Evolutionary conservation across 30 jellyfish, hydroid and myxozoan genomes (phyloP), one percentile per base, ranked within the genome.

Genomic region (Cassiopea xamachana): DNA sequence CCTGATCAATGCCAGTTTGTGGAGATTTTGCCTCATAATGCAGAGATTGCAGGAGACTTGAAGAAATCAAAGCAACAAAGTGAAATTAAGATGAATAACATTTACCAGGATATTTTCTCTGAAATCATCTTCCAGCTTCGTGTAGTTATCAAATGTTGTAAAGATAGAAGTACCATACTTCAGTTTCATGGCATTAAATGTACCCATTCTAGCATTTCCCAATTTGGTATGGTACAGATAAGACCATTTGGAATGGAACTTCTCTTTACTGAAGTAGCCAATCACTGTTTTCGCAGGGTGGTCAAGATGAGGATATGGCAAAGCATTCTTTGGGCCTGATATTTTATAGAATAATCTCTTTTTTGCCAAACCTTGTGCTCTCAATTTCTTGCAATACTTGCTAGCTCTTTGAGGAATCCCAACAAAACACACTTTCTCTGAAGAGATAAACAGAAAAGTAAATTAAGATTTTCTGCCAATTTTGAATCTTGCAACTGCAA

Each of bases 221-320:
- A 84, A 44, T 13, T 76, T 86, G 9, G 48, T 48, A 69, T 82
- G 89, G 72, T 89, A 94, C 27, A 89, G 86, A 43, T 74, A 83
- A 87, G 75, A 89, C 98, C 98, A 94, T 43, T 87, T 88, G 2
- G 96, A 75, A 44, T 85, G 92, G 55, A 89, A 81, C 14, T 75
- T 83, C 44, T 89, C 98, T 16, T 87, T 82, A 95, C 76, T 83
- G 47, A 97, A 77, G 45, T 84, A 81, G 5, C 64, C 75, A n/a
- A 70, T 60, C n/a, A 72, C 62, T 17, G 46, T 81, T 3, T 58
- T 15, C 55, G 62, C 14, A 14, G 96, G 27, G 49, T 94, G 98
- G 71, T 94, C 95, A 7, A 94, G 82, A 55, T 43, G 59, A 16
- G 97, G 97, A 12, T 68, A 69, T 19, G 78, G 48, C 14, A 46